These are phyloP conservation scores for Aldrovandia affinis DNA, from an alignment of 2,797 vertebrate species.

Conservation along the genomic window DNA sequence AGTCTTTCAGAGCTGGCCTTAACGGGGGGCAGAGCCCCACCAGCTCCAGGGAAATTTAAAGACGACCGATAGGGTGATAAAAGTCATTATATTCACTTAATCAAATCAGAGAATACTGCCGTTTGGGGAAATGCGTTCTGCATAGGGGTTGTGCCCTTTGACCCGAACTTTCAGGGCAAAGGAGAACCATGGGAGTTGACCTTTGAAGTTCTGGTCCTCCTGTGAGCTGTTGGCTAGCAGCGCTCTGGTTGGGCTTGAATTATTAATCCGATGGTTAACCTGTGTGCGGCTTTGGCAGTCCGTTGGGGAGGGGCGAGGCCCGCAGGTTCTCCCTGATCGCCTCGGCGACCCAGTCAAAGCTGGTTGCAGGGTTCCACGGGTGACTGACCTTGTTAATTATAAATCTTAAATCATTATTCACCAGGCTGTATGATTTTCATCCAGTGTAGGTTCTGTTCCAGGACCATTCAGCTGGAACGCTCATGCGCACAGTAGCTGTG, in stretches of 20 bases:
- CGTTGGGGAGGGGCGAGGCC: slow-evolving; percentile 16
- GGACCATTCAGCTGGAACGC: background rate
- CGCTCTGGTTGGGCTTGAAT: slow-evolving; percentile 46
- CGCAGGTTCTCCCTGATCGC: slow-evolving; percentile 43
- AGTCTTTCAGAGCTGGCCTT: background rate
- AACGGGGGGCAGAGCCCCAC: background rate
- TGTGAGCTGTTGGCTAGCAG: slow-evolving; percentile 28
- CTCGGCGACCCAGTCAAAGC: slow-evolving; percentile 17
- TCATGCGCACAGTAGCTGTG: background rate
- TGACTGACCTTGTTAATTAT: background rate
- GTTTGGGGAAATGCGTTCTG: background rate
- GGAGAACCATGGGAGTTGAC: slow-evolving; percentile 51
- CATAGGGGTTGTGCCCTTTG: background rate
- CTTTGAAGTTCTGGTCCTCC: slow-evolving; percentile 21
- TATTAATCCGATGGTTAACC: slow-evolving; percentile 59
- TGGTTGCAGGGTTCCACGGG: background rate
- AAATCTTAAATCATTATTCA: background rate
- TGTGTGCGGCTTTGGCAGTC: slow-evolving; percentile 45
- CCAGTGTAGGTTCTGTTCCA: background rate
- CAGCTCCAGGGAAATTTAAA: background rate
- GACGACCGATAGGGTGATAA: background rate
- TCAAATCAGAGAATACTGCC: background rate
- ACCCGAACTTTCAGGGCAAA: background rate
- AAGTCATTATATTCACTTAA: background rate
- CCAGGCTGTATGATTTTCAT: background rate